phyloP scores from a whole-genome alignment of 2,113 vertebrate species.

The Rhea pennata region DNA sequence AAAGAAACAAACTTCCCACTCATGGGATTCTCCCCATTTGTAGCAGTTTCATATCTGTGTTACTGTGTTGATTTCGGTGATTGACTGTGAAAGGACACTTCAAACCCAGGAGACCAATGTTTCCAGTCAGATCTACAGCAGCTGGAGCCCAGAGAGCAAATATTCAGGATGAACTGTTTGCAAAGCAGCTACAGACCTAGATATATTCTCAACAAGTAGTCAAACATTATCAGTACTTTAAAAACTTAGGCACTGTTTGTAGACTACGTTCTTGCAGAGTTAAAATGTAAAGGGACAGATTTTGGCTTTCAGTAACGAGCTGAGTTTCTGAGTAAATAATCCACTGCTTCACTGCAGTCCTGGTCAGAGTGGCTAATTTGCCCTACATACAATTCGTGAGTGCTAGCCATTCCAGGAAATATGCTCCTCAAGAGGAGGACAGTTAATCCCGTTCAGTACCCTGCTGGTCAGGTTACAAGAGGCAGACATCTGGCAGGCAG shows the following conservation, averaged over 20 bases:
- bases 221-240: neutral
- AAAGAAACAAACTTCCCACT: neutral
- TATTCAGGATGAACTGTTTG: neutral
- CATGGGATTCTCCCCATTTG: neutral
- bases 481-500: neutral
- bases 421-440: neutral
- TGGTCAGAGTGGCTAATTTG: neutral
- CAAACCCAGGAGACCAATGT: neutral
- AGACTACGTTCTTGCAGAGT: neutral
- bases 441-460: neutral
- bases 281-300: neutral
- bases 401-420: neutral
- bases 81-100: neutral
- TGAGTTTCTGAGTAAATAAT: slow-evolving; percentile 10
- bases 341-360: neutral
- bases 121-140: neutral
- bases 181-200: neutral
- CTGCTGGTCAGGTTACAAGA: neutral
- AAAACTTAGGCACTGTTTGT: neutral
- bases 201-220: neutral
- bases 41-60: neutral
- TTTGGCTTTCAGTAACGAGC: neutral
- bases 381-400: neutral
- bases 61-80: neutral
- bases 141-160: neutral